These are phyloP conservation scores for Hemicentrotus pulcherrimus DNA, from an alignment of 35 echinoderm and acorn worm species.

Conservation along the genomic window DNA sequence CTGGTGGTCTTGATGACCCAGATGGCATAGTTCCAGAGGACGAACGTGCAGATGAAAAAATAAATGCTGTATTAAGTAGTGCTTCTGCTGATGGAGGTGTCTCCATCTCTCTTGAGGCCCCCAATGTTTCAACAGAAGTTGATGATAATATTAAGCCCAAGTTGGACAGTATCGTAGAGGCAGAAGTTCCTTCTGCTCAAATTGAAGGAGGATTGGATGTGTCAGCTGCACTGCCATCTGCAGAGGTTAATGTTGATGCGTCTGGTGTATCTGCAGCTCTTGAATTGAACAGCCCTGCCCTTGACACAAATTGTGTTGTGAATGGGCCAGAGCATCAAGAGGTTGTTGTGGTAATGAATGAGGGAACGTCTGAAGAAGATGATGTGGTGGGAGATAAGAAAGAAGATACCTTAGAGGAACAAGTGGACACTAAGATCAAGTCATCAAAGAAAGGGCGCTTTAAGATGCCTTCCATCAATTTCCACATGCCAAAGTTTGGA, in stretches of 20 bases:
- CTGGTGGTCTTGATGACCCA: background rate
- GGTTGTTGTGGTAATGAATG: constrained; percentile 36
- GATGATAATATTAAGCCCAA: background rate
- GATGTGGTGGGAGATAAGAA: constrained; percentile 21
- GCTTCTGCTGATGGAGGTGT: too few species aligned
- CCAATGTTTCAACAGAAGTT: background rate
- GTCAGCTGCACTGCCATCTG: background rate
- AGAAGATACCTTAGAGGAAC: background rate
- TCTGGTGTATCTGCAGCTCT: background rate
- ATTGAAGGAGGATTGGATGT: background rate
- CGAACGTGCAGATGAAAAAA: too few species aligned
- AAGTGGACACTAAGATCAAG: background rate
- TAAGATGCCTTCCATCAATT: constrained; percentile 54
- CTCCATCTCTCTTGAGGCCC: background rate
- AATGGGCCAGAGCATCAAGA: constrained; percentile 1
- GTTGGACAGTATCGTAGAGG: background rate
- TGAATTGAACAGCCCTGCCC: background rate
- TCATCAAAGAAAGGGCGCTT: constrained; percentile 33
- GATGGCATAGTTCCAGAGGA: too few species aligned
- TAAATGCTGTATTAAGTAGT: too few species aligned
- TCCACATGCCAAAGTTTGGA: constrained; percentile 60
- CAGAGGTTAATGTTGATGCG: background rate
- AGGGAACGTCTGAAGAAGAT: constrained; percentile 23
- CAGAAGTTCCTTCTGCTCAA: background rate
- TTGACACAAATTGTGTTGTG: background rate